Conservation (phyloP, 2,113 vertebrate genomes). For the Phalacrocorax aristotelis region DNA sequence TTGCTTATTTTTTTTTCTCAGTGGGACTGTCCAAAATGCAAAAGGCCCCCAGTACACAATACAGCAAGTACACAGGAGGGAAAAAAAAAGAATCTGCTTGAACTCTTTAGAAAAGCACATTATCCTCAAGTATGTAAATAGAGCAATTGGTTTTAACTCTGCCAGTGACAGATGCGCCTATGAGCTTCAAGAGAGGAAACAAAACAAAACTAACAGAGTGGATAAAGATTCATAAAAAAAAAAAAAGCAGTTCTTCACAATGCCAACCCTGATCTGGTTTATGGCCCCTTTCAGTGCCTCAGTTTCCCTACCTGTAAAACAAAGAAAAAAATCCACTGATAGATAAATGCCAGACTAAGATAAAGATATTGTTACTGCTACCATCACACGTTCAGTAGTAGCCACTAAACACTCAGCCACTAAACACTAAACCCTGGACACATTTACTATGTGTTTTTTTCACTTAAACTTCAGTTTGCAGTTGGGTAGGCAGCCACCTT, state of each 20-base stretch:
- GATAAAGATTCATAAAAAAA: neutral
- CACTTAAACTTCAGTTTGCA: no score
- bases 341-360: neutral
- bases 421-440: neutral
- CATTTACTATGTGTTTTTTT: neutral
- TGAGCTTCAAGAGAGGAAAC: neutral
- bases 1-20: neutral
- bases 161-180: neutral
- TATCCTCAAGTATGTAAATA: neutral
- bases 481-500: neutral
- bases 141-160: neutral
- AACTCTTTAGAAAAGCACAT: neutral
- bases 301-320: neutral
- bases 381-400: neutral
- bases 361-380: neutral
- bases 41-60: neutral
- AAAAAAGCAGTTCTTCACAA: neutral
- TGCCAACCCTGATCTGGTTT: neutral
- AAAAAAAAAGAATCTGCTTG: neutral
- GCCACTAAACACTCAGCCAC: neutral
- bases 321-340: neutral
- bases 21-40: neutral
- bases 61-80: neutral
- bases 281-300: neutral
- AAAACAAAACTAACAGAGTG: neutral